Conservation (phyloP, 2,113 vertebrate genomes). For the Sclerurus mexicanus region DNA sequence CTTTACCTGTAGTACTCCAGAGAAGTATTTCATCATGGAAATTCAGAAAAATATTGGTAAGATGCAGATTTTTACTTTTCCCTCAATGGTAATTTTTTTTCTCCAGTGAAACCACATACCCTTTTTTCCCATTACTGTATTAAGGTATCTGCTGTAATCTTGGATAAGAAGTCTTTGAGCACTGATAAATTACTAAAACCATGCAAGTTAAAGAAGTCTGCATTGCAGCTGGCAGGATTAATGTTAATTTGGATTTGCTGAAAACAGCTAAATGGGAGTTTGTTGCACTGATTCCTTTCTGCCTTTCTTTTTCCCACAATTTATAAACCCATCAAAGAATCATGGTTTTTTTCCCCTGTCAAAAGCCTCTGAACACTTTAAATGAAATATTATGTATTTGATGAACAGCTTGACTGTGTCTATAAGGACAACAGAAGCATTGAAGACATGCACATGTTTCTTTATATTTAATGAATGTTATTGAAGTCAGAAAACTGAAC, state of each 20-base stretch:
- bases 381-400: not conserved
- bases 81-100: not conserved
- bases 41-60: conserved; percentile 80
- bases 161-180: not conserved
- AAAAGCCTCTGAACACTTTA: not conserved
- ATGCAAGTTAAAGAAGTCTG: not conserved
- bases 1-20: conserved; percentile 72
- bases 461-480: not conserved
- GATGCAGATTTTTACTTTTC: not conserved
- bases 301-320: not conserved
- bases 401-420: not conserved
- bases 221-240: not conserved
- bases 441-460: not conserved
- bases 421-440: not conserved
- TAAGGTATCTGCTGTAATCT: not conserved
- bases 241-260: not conserved
- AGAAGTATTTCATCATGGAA: conserved; percentile 68
- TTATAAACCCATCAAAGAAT: not conserved
- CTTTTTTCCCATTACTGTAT: not conserved
- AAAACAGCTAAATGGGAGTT: not conserved
- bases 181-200: not conserved
- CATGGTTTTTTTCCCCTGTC: not conserved
- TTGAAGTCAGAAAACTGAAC: not conserved
- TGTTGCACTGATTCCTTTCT: not conserved
- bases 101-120: not conserved